Conservation (phyloP, 2,888 invertebrate genomes). For the Lomographa bimaculata region DNA sequence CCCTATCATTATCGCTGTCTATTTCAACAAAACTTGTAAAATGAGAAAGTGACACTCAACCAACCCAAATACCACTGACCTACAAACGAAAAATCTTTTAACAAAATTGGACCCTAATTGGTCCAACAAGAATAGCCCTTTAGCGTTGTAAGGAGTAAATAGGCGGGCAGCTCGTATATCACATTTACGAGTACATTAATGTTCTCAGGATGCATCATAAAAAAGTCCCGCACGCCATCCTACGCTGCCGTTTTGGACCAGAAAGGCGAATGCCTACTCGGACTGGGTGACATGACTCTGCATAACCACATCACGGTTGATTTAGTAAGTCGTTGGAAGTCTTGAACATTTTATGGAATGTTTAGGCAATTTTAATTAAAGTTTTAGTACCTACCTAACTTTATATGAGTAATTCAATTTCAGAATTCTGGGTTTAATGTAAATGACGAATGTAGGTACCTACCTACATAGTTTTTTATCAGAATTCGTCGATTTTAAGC, state of each 20-base stretch:
- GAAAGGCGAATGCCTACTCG: conserved; percentile 90
- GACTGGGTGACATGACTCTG: conserved; percentile 93
- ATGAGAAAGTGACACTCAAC: conserved; percentile 6
- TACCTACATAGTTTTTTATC: too few species aligned
- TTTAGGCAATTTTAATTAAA: too few species aligned
- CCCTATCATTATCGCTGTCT: too few species aligned
- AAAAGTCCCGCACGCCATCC: conserved; percentile 85
- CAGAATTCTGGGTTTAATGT: too few species aligned
- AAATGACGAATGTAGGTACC: too few species aligned
- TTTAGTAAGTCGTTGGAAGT: conserved; percentile 78
- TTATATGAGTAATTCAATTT: too few species aligned
- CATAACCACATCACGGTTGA: conserved; percentile 87
- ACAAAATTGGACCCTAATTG: conserved; percentile 17
- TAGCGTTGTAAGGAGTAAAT: conserved; percentile 5
- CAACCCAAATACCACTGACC: conserved; percentile 5
- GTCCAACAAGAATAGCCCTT: conserved; percentile 12
- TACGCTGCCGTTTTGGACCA: conserved; percentile 90
- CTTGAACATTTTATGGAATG: too few species aligned
- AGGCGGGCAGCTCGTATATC: conserved; percentile 20
- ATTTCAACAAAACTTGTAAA: too few species aligned
- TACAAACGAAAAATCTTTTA: conserved; percentile 12
- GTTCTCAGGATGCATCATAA: conserved; percentile 57
- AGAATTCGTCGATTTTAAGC: too few species aligned
- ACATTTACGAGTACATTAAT: conserved; percentile 20
- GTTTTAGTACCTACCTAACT: too few species aligned